A percentile compares a stretch with the other conserved stretches of the same genome.
phyloP scores from a whole-genome alignment of 1,140 invertebrate genomes.

The Bradysia coprophila region DNA sequence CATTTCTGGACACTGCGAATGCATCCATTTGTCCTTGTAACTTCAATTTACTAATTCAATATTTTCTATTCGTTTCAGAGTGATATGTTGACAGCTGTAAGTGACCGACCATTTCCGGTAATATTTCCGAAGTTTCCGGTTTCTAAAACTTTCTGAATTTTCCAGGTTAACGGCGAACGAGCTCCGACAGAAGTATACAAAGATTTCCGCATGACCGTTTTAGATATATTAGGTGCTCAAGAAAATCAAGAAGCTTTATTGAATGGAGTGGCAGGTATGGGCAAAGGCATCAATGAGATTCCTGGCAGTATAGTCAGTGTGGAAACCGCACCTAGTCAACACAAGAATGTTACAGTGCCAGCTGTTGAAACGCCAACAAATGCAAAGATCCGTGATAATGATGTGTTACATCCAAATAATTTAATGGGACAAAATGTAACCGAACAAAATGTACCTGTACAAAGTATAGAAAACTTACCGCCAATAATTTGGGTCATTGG shows the following conservation, averaged over 20 bases:
- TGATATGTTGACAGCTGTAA: constrained; percentile 63
- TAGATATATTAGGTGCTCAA: constrained; percentile 44
- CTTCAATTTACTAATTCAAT: too few relatives aligned
- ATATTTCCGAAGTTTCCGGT: constrained; percentile 5
- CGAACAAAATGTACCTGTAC: neutral
- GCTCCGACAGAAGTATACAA: constrained; percentile 64
- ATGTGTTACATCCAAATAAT: neutral
- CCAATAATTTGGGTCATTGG: constrained; percentile 63
- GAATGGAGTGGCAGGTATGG: constrained; percentile 30
- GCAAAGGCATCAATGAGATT: constrained; percentile 31
- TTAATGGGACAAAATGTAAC: constrained; percentile 4
- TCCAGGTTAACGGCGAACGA: constrained; percentile 70
- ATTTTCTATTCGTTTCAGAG: too few relatives aligned
- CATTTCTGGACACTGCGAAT: too few relatives aligned
- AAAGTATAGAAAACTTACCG: constrained; percentile 26
- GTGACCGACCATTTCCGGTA: constrained; percentile 11
- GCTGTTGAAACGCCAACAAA: constrained; percentile 11
- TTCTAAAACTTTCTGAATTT: too few relatives aligned
- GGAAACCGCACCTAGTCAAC: constrained; percentile 30
- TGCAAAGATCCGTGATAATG: constrained; percentile 7
- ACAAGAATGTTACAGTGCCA: constrained; percentile 13
- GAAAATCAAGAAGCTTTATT: constrained; percentile 39
- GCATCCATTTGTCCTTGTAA: too few relatives aligned
- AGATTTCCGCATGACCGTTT: constrained; percentile 53
- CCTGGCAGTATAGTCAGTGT: constrained; percentile 34